phyloP scores from a whole-genome alignment of 2,113 vertebrate genomes.

The Stercorarius parasiticus region DNA sequence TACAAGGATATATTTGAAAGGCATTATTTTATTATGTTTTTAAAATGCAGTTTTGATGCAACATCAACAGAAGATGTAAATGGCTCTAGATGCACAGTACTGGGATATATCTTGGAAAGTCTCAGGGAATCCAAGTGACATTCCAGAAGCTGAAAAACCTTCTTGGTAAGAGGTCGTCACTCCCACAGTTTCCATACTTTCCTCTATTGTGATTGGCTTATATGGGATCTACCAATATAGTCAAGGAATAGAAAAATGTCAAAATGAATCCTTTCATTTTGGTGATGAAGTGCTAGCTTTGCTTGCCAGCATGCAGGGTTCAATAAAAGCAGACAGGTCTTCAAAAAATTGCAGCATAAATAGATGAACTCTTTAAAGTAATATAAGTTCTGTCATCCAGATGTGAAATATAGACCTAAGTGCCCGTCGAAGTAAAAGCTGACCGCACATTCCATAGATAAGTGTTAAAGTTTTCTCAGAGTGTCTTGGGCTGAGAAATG shows the following conservation, averaged over 20 bases:
- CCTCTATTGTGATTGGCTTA: slow-evolving; percentile 7
- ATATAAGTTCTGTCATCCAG: slow-evolving; percentile 74
- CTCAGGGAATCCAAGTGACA: background rate
- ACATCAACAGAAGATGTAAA: background rate
- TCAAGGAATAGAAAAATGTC: slow-evolving; percentile 57
- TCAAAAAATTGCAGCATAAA: slow-evolving; percentile 77
- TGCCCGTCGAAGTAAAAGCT: background rate
- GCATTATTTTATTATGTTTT: background rate
- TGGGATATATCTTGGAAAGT: background rate
- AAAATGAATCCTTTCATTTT: slow-evolving; percentile 68
- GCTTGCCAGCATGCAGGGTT: slow-evolving; percentile 53
- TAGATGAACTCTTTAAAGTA: slow-evolving; percentile 79
- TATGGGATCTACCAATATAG: background rate
- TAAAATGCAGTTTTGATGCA: background rate
- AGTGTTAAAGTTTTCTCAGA: slow-evolving; percentile 27
- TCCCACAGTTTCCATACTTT: background rate
- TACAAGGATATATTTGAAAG: background rate
- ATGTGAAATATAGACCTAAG: slow-evolving; percentile 67
- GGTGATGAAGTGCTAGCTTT: slow-evolving; percentile 71
- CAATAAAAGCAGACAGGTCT: slow-evolving; percentile 76
- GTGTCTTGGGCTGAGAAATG: slow-evolving; percentile 17
- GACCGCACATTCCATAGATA: background rate
- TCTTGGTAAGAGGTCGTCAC: background rate
- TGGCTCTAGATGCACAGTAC: background rate
- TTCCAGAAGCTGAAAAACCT: background rate